These are phyloP conservation scores for Phaenicophaeus curvirostris DNA, from an alignment of 2,797 vertebrate species.

Conservation along the genomic window DNA sequence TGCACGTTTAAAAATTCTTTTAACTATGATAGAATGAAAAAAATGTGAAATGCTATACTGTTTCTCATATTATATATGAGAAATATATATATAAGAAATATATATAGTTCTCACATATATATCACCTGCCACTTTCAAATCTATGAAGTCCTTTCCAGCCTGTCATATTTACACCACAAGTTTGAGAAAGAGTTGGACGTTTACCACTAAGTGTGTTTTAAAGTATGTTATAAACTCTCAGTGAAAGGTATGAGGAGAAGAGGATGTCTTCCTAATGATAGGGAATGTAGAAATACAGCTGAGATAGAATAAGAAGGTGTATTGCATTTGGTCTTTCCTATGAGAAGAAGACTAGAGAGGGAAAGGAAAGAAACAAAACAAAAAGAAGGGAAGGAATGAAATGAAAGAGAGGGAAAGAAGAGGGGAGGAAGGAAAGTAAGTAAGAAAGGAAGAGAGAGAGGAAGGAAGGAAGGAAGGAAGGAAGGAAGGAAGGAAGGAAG, in stretches of 20 bases:
- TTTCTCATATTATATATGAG: not conserved
- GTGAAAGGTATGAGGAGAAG: not conserved
- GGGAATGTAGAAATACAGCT: not conserved
- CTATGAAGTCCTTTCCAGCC: not conserved
- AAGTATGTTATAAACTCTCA: not conserved
- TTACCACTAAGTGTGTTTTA: not conserved
- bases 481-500: not conserved
- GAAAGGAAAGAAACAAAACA: not conserved
- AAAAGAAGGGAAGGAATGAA: no score
- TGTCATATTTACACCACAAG: not conserved
- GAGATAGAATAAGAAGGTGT: not conserved
- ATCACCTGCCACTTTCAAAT: not conserved
- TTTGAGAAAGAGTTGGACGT: not conserved
- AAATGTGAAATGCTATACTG: not conserved
- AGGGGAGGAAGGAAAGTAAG: no score
- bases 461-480: not conserved
- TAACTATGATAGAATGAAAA: not conserved
- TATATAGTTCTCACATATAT: not conserved
- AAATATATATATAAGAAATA: no score
- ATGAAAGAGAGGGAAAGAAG: not conserved
- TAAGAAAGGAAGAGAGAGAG: not conserved
- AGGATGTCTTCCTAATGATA: not conserved
- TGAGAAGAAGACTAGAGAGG: not conserved
- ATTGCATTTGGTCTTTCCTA: not conserved
- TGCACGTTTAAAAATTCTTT: not conserved